Evolutionary conservation across 2,113 vertebrate species (phyloP).

Genomic region (Erythrocercus mccallii): DNA sequence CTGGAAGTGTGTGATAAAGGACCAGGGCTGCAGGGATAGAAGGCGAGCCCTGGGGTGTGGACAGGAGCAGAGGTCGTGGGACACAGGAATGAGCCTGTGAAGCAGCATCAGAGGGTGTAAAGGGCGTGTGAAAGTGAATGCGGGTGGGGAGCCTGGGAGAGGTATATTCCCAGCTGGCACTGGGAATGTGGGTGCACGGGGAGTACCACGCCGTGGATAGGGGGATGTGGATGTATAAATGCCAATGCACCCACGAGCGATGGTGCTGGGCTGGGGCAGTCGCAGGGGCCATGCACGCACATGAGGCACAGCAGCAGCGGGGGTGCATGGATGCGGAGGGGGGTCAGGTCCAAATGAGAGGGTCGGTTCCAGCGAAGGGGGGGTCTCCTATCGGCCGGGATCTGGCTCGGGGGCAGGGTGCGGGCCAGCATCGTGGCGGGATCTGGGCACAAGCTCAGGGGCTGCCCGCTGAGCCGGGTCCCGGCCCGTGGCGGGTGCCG

Average conservation of each 20-base stretch:
- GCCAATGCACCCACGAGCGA: fast-evolving
- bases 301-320: not conserved
- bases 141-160: not conserved
- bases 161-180: too few species aligned
- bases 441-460: not conserved
- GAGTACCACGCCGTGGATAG: not conserved
- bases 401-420: not conserved
- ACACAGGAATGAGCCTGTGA: not conserved
- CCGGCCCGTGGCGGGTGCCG: not conserved
- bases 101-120: not conserved
- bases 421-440: not conserved
- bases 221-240: not conserved
- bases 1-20: not conserved
- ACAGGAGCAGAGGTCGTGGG: not conserved
- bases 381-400: not conserved
- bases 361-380: not conserved
- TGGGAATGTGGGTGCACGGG: not conserved
- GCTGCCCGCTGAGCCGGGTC: not conserved
- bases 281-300: not conserved
- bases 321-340: fast-evolving
- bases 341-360: not conserved
- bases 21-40: not conserved
- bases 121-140: not conserved
- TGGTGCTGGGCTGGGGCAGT: not conserved
- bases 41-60: too few species aligned